Percentiles rank a stretch among this genome's conserved stretches.
These are phyloP conservation scores for Athetis lepigone DNA, from an alignment of 2,888 invertebrate species.

Conservation along the genomic window DNA sequence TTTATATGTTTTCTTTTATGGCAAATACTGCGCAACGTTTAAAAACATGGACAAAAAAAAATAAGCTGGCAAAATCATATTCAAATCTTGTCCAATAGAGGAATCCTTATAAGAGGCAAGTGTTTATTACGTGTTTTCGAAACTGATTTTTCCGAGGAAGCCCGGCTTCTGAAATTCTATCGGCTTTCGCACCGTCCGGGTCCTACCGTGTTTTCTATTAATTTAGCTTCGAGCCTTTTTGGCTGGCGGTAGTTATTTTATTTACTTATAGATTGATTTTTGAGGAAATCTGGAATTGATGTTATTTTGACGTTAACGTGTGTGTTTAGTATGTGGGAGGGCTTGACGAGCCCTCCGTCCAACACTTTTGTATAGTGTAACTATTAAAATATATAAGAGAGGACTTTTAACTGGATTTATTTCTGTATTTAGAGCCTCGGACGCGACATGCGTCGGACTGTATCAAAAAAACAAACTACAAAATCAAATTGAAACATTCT, in stretches of 20 bases:
- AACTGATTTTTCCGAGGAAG: conserved; percentile 22
- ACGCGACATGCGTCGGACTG: no score
- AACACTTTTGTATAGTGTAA: no score
- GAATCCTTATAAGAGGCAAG: neutral
- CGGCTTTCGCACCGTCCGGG: conserved; percentile 37
- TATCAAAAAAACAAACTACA: no score
- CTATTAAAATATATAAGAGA: no score
- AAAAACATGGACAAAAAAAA: neutral
- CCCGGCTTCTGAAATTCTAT: conserved; percentile 32
- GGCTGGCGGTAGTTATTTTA: conserved; percentile 13
- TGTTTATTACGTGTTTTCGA: conserved; percentile 34
- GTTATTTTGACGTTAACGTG: conserved; percentile 15
- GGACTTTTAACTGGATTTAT: no score
- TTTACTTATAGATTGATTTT: conserved; percentile 26
- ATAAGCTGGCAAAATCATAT: conserved; percentile 1
- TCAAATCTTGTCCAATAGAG: neutral
- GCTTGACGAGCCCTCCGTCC: no score
- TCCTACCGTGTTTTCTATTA: conserved; percentile 51
- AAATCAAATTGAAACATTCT: no score
- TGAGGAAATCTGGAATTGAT: conserved; percentile 3
- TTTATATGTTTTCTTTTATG: no score
- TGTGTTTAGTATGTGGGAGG: neutral
- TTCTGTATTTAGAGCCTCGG: no score
- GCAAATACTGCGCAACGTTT: no score
- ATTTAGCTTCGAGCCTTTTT: conserved; percentile 42